A percentile compares a stretch with the other conserved stretches of the same genome.
Evolutionary conservation across 2,888 invertebrate genomes (phyloP).

Genomic region (Mesoligia furuncula): DNA sequence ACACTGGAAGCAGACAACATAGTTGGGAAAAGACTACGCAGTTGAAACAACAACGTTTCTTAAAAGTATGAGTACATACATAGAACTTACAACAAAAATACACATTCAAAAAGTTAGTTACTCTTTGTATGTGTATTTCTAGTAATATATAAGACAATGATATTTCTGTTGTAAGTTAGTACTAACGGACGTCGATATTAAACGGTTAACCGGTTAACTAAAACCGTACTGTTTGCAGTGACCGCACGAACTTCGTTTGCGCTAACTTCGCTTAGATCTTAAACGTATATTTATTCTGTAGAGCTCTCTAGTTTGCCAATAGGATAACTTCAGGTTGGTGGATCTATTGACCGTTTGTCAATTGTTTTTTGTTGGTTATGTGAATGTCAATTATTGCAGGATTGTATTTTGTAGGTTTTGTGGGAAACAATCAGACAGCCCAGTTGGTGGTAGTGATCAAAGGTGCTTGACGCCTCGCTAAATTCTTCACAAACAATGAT

Average conservation of each 20-base stretch:
- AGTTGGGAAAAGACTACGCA: not conserved
- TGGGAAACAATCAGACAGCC: not conserved
- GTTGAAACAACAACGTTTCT: not conserved
- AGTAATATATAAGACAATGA: no score
- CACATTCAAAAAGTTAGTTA: not conserved
- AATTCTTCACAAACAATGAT: slow-evolving; percentile 11
- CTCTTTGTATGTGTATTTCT: no score
- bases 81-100: not conserved
- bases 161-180: no score
- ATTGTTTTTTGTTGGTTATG: slow-evolving; percentile 1
- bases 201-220: slow-evolving; percentile 29
- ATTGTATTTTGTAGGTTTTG: not conserved
- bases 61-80: not conserved
- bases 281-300: slow-evolving; percentile 49
- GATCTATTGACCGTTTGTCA: slow-evolving; percentile 12
- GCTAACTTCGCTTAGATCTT: slow-evolving; percentile 40
- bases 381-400: not conserved
- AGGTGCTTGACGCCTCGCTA: not conserved
- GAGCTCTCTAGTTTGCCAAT: slow-evolving; percentile 41
- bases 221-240: slow-evolving; percentile 43
- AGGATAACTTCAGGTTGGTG: not conserved
- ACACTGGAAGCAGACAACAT: not conserved
- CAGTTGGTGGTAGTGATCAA: not conserved
- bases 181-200: slow-evolving; percentile 36
- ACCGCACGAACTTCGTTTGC: slow-evolving; percentile 44